These are phyloP conservation scores for Amphimallon solstitiale DNA, from an alignment of 2,888 invertebrate genomes.

Conservation along the genomic window DNA sequence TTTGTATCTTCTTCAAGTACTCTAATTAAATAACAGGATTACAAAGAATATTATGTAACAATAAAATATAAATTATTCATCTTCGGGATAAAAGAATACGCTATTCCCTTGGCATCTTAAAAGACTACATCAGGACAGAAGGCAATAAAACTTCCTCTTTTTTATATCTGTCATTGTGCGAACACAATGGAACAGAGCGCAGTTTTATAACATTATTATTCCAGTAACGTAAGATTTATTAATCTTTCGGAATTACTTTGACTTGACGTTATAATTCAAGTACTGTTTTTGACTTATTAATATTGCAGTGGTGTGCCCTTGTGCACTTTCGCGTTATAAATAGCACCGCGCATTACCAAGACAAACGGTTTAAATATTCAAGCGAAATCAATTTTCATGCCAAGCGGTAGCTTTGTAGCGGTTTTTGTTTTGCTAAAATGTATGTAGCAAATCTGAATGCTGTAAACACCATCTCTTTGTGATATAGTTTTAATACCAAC, in stretches of 20 bases:
- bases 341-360: no score
- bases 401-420: no score
- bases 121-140: no score
- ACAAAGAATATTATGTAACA: conserved; percentile 25
- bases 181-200: conserved; percentile 22
- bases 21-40: conserved; percentile 19
- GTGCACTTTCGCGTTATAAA: no score
- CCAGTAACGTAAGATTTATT: conserved; percentile 30
- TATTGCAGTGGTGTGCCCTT: no score
- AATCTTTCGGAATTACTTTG: conserved; percentile 28
- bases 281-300: background rate
- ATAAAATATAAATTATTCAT: conserved; percentile 31
- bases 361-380: no score
- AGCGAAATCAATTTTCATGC: no score
- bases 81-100: conserved; percentile 15
- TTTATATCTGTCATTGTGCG: conserved; percentile 34
- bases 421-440: no score
- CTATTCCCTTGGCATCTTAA: conserved; percentile 8
- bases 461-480: no score
- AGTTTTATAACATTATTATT: conserved; percentile 35
- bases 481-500: no score
- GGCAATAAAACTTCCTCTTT: conserved; percentile 31
- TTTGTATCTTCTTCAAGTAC: background rate
- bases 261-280: conserved; percentile 19
- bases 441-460: no score